A percentile compares a stretch with the other conserved stretches of the same genome.
Evolutionary conservation across 2,888 invertebrate genomes (phyloP).

Genomic region (Caradrina kadenii): DNA sequence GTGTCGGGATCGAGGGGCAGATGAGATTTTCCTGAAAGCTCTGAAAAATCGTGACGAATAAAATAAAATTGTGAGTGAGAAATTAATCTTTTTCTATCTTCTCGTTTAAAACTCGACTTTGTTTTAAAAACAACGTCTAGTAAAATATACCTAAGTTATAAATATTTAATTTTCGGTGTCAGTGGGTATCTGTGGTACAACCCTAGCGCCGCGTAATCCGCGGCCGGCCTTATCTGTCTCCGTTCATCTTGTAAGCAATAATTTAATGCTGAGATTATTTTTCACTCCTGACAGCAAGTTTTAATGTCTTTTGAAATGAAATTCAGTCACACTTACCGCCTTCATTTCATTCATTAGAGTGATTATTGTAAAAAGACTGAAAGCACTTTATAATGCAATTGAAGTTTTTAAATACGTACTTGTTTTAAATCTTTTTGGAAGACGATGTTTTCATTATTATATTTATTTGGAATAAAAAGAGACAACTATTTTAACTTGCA

Average conservation of each 20-base stretch:
- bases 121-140: slow-evolving; percentile 25
- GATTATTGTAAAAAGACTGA: slow-evolving; percentile 58
- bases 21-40: slow-evolving; percentile 57
- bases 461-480: background rate
- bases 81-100: slow-evolving; percentile 27
- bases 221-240: slow-evolving; percentile 79
- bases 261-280: slow-evolving; percentile 87
- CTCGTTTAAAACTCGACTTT: slow-evolving; percentile 15
- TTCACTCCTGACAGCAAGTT: slow-evolving; percentile 87
- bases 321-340: slow-evolving; percentile 81
- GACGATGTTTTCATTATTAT: background rate
- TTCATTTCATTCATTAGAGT: slow-evolving; percentile 72
- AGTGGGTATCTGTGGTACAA: slow-evolving; percentile 34
- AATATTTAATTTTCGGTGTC: slow-evolving; percentile 20
- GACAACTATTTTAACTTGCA: too few relatives aligned
- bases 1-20: slow-evolving; percentile 57
- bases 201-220: slow-evolving; percentile 71
- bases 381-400: slow-evolving; percentile 34
- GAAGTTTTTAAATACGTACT: slow-evolving; percentile 4
- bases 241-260: slow-evolving; percentile 87
- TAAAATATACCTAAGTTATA: slow-evolving; percentile 12
- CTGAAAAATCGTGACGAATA: slow-evolving; percentile 48
- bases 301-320: slow-evolving; percentile 88
- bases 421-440: background rate
- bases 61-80: slow-evolving; percentile 40